phyloP scores from a whole-genome alignment of 2,113 vertebrate species.

The Sinocyclocheilus anshuiensis region DNA sequence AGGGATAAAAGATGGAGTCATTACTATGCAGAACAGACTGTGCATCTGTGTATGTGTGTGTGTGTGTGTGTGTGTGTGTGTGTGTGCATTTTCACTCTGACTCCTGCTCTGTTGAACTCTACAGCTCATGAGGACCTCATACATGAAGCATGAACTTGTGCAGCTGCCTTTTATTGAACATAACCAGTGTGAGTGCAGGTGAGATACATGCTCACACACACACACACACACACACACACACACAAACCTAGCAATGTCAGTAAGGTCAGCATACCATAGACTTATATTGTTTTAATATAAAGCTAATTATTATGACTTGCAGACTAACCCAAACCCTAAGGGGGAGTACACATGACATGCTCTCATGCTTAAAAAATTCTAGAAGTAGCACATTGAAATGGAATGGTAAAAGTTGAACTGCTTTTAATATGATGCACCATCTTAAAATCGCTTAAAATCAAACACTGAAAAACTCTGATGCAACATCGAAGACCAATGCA shows the following conservation, averaged over 20 bases:
- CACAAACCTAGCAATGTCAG: constrained; percentile 6
- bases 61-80: background rate
- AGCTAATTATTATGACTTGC: too few species aligned
- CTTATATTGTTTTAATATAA: too few species aligned
- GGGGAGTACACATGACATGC: too few species aligned
- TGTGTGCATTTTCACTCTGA: constrained; percentile 13
- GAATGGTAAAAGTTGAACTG: too few species aligned
- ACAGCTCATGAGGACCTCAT: constrained; percentile 85
- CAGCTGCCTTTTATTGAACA: constrained; percentile 84
- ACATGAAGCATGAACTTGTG: constrained; percentile 79
- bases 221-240: constrained; percentile 48
- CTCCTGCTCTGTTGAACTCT: constrained; percentile 33
- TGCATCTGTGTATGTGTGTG: background rate
- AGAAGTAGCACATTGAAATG: too few species aligned
- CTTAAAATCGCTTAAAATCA: too few species aligned
- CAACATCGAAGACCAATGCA: too few species aligned
- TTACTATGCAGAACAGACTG: constrained; percentile 50
- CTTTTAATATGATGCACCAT: too few species aligned
- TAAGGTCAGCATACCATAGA: background rate
- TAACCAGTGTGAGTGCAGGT: constrained; percentile 91
- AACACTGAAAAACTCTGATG: too few species aligned
- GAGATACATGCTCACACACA: constrained; percentile 66
- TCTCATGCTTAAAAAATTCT: too few species aligned
- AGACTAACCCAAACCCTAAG: too few species aligned
- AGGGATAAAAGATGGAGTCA: constrained; percentile 52